Base-by-base conservation (phyloP, 1,140 invertebrate species). In the Zaprionus camerounensis region DNA sequence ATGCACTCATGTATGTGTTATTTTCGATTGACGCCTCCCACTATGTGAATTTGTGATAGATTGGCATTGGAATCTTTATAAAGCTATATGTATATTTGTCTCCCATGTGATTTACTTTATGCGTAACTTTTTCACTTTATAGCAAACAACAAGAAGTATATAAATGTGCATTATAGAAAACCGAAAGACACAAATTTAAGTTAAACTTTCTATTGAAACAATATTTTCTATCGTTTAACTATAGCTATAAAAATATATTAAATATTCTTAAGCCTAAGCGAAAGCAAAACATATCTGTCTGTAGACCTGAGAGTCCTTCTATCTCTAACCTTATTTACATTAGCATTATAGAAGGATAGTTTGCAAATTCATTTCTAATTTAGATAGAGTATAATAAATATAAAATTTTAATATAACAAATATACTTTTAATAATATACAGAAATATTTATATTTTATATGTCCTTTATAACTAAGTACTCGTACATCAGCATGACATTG, bases 21-120 rank as follows among this genome's bases (percentile, higher is more conserved):
- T 56, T 46, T 65, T 62, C n/a, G 31, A 17, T 26, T 41, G 58
- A 74, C 70, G 66, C 71, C 67, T 46, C 75, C 80, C 84, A 83
- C 74, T 83, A 78, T 88, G 83, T 87, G 84, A 83, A 88, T 87
- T 88, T 87, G 84, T 87, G 84, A 88, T 87, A 87, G 78, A 87
- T 87, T 88, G 80, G 83, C 84, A 82, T 88, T 87, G 65, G 75
- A 83, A 62, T 83, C 74, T 76, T 65, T 76, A 80, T 44, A 61
- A 28, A 71, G 9, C 56, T 49, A 71, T 76, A 78, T 73, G 71
- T 76, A 77, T 83, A 73, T 77, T 70, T 78, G 71, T 82, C 67
- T 85, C 84, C 80, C 81, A 67, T 88, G 87, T 83, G 84, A 64
- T 87, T 87, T 87, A 80, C 82, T 82, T 86, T 76, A 83, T 83